Evolutionary conservation across 2,113 vertebrate genomes (phyloP).

Genomic region (Hemibagrus wyckioides): DNA sequence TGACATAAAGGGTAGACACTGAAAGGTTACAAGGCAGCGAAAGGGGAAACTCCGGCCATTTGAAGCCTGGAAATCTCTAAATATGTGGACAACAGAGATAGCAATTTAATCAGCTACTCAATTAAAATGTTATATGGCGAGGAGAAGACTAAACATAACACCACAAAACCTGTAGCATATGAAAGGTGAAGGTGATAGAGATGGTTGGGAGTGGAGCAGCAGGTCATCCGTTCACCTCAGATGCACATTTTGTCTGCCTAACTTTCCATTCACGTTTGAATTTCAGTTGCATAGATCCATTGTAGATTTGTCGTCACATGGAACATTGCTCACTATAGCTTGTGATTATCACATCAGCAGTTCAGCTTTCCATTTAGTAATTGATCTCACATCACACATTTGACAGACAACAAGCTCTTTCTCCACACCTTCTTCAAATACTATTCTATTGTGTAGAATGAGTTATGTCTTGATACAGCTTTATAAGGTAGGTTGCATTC

Average conservation of each 20-base stretch:
- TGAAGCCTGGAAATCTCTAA: not conserved
- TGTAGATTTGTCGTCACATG: slow-evolving; percentile 41
- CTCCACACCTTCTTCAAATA: slow-evolving; percentile 21
- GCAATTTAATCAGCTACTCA: not conserved
- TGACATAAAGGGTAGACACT: not conserved
- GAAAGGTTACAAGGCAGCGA: not conserved
- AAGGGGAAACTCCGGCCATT: not conserved
- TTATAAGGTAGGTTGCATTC: not conserved
- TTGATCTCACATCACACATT: slow-evolving; percentile 19
- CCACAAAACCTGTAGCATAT: not conserved
- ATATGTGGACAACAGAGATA: not conserved
- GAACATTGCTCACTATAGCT: slow-evolving; percentile 46
- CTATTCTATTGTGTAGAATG: not conserved
- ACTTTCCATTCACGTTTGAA: slow-evolving; percentile 52
- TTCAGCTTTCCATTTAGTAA: slow-evolving; percentile 25
- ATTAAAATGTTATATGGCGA: not conserved
- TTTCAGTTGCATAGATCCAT: slow-evolving; percentile 51
- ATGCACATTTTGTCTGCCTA: slow-evolving; percentile 53
- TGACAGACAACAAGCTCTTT: slow-evolving; percentile 41
- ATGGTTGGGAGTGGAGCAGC: slow-evolving; percentile 40
- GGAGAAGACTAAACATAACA: not conserved
- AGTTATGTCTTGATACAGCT: not conserved
- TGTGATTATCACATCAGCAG: slow-evolving; percentile 26
- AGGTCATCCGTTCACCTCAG: slow-evolving; percentile 54
- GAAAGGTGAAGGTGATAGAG: slow-evolving; percentile 1